phyloP scores from a whole-genome alignment of 2,888 invertebrate species.

The Trypoxylon attenuatum region DNA sequence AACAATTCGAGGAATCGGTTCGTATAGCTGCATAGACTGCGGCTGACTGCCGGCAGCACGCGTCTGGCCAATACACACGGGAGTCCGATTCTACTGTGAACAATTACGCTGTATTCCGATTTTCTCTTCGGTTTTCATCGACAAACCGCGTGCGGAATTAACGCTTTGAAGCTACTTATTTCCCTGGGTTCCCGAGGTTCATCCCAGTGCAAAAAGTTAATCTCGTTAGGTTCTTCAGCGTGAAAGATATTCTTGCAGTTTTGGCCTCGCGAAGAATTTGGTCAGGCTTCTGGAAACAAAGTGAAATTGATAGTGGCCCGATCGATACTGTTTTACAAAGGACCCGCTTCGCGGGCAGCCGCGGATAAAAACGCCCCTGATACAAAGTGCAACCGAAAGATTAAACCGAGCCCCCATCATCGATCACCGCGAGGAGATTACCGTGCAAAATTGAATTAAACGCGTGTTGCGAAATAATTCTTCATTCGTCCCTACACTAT shows the following conservation, averaged over 20 bases:
- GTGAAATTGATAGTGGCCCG: constrained; percentile 35
- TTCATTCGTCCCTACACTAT: too few species aligned
- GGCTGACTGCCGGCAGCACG: too few species aligned
- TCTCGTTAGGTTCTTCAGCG: constrained; percentile 20
- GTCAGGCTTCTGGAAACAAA: constrained; percentile 10
- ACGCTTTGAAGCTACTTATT: too few species aligned
- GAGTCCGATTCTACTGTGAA: too few species aligned
- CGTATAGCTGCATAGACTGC: too few species aligned
- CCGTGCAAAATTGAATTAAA: too few species aligned
- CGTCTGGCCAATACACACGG: too few species aligned
- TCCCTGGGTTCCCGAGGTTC: constrained; percentile 17
- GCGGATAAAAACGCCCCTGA: not conserved
- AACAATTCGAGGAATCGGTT: too few species aligned
- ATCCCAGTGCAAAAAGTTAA: constrained; percentile 41
- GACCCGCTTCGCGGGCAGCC: constrained; percentile 7
- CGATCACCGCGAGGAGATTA: not conserved
- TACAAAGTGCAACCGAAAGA: constrained; percentile 11
- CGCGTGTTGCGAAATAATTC: too few species aligned
- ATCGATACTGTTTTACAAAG: constrained; percentile 38
- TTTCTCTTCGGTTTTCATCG: too few species aligned
- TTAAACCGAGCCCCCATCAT: constrained; percentile 1
- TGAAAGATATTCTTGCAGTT: not conserved
- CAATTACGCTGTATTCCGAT: too few species aligned
- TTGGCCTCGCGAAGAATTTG: not conserved
- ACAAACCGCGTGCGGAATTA: not conserved